Evolutionary conservation across 1,140 invertebrate species (phyloP), one percentile per base, ranked within the genome.

Genomic region (Bombus confusus): DNA sequence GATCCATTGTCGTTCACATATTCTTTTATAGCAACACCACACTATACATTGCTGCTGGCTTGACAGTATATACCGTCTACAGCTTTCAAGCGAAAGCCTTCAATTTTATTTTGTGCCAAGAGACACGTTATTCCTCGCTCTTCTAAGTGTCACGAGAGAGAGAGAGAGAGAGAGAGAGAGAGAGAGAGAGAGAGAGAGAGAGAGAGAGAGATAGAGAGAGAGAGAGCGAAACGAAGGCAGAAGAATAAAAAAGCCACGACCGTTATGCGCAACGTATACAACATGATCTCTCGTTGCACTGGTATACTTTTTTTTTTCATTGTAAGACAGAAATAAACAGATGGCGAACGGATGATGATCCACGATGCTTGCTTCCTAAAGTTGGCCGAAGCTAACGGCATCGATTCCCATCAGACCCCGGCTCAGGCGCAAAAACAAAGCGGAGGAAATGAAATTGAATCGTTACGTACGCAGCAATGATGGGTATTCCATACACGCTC

Each of bases 381-480:
- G 22, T 47, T n/a, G 34, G 25, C 4, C 15, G 66, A n/a, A 37
- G 78, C 57, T 57, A 52, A 80, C 41, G 31, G 25, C 34, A 34
- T 57, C 34, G 31, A n/a, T 80, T 80, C 43, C 34, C 43, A 52
- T 22, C 47, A 52, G 25, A 18, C 41, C 31, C 41, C 31, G 43
- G 13, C 71, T 71, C 34, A 39, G 52, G 5, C 66, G 15, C 47
- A 39, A 80, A 69, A 31, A 4, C 28, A 15, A 18, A 57, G 47
- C 22, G 47, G 18, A 59, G 79, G 5, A 80, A 34, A 80, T 71
- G 3, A 18, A 47, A 80, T 80, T 71, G 79, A 66, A 43, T 80
- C 31, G 64, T 57, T 80, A 71, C 22, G 41, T 18, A 68, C 28
- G 25, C 34, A n/a, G 47, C 57, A 80, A 80, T 80, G 66, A 80